phyloP scores from a whole-genome alignment of 2,888 invertebrate species.

The Apotomis turbidana region DNA sequence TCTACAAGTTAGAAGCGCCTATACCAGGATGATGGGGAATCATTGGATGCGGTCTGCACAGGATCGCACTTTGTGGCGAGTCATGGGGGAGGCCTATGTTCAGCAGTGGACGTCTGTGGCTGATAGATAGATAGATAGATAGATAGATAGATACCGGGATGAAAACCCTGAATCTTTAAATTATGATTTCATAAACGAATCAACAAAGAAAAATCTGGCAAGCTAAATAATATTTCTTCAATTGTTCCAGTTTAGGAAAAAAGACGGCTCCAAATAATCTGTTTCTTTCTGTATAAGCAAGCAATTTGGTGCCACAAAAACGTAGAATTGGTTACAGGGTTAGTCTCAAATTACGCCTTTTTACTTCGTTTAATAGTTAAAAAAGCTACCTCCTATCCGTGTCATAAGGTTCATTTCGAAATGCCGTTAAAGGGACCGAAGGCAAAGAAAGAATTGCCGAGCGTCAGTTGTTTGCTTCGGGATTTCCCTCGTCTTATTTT shows the following conservation, averaged over 20 bases:
- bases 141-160: background rate
- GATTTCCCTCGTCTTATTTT: constrained; percentile 19
- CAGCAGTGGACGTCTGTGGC: no score
- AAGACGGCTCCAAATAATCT: background rate
- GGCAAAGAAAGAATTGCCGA: constrained; percentile 6
- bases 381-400: background rate
- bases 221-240: background rate
- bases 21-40: no score
- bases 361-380: background rate
- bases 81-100: no score
- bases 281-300: background rate
- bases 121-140: no score
- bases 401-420: background rate
- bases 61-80: no score
- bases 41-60: no score
- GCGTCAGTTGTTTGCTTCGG: constrained; percentile 12
- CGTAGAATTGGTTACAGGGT: constrained; percentile 1
- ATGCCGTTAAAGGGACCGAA: background rate
- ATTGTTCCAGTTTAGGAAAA: background rate
- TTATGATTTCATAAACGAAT: background rate
- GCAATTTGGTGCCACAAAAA: constrained; percentile 9
- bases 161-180: background rate
- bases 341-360: constrained; percentile 4
- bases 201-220: background rate
- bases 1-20: background rate